Evolutionary conservation across 2,113 vertebrate species (phyloP).

Genomic region (Perca schrenkii): DNA sequence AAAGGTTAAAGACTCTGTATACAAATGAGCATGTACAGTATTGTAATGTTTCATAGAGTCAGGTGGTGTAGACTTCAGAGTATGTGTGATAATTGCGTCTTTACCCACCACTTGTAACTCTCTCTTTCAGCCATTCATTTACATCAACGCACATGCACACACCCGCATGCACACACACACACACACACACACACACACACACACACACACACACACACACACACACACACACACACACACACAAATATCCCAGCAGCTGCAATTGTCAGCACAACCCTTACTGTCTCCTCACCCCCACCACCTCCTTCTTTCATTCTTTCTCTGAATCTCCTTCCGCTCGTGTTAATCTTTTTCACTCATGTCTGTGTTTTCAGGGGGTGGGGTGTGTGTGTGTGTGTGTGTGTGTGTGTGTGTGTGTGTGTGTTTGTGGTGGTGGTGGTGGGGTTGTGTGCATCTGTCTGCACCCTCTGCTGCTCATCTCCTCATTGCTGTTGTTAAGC

Average conservation of each 20-base stretch:
- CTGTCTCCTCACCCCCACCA: background rate
- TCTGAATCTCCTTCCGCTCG: slow-evolving; percentile 10
- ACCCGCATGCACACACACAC: slow-evolving; percentile 1
- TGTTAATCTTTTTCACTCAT: background rate
- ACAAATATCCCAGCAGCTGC: slow-evolving; percentile 53
- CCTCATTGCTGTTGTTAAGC: slow-evolving; percentile 85
- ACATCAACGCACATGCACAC: background rate
- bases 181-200: slow-evolving; percentile 20
- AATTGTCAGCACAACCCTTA: slow-evolving; percentile 40
- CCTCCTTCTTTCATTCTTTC: background rate
- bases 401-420: background rate
- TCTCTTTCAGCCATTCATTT: background rate
- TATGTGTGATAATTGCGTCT: background rate
- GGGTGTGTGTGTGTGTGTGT: background rate
- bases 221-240: slow-evolving; percentile 22
- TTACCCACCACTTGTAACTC: background rate
- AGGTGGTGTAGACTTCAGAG: background rate
- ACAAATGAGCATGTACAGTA: no score
- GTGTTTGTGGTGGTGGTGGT: background rate
- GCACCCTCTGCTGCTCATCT: slow-evolving; percentile 70
- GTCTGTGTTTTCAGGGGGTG: slow-evolving; percentile 20
- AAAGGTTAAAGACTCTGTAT: background rate
- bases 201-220: background rate
- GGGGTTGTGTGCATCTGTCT: slow-evolving; percentile 40
- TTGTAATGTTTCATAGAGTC: background rate